phyloP scores from a whole-genome alignment of 2,113 vertebrate genomes.

The Colaptes auratus region DNA sequence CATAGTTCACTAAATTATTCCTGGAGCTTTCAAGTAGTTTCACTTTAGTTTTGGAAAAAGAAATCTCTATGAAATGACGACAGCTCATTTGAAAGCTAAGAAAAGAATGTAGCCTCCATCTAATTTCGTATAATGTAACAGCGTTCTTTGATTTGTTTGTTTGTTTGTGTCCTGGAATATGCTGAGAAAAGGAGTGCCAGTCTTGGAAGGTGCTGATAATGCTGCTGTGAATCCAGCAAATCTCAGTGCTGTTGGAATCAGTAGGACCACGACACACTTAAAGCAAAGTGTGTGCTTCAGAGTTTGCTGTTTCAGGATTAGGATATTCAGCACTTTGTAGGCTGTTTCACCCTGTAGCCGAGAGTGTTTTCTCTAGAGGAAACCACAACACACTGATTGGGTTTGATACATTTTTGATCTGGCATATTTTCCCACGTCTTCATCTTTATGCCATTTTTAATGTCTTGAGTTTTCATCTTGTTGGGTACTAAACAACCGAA shows the following conservation, averaged over 20 bases:
- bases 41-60: neutral
- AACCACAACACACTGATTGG: neutral
- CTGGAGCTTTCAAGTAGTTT: neutral
- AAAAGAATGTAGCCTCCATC: neutral
- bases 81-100: neutral
- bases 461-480: neutral
- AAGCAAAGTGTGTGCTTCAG: constrained; percentile 17
- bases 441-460: neutral
- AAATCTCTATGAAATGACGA: neutral
- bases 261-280: neutral
- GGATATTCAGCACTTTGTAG: neutral
- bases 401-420: neutral
- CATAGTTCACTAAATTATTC: neutral
- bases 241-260: constrained; percentile 24
- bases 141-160: neutral
- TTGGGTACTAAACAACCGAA: neutral
- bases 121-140: neutral
- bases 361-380: neutral
- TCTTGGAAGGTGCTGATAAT: constrained; percentile 9
- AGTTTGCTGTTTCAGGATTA: neutral
- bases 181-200: neutral
- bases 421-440: neutral
- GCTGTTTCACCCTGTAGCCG: neutral
- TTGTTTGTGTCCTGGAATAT: neutral
- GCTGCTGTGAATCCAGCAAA: neutral